Percentiles rank a stretch among this genome's conserved stretches.
Conservation (phyloP, 37 sponge, comb jelly and placozoan genomes). For the Hexactinellida sp. region DNA sequence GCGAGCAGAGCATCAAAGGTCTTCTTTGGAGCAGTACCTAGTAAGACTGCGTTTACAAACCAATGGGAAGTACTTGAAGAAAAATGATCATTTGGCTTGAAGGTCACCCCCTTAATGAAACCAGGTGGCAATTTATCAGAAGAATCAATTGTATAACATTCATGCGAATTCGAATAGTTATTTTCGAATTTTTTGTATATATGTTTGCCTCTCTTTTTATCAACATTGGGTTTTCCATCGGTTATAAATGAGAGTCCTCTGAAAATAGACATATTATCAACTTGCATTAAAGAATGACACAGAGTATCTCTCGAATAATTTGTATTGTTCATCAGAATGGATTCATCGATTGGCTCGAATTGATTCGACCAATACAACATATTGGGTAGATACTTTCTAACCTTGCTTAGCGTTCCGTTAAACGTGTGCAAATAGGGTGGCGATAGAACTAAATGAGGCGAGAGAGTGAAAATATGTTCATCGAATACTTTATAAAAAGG, state of each 20-base stretch:
- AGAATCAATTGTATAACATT: background rate
- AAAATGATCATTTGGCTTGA: background rate
- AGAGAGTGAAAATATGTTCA: slow-evolving; percentile 34
- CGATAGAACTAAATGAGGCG: slow-evolving; percentile 33
- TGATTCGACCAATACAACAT: slow-evolving; percentile 55
- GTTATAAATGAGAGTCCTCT: background rate
- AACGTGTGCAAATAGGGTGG: slow-evolving; percentile 47
- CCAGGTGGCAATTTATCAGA: background rate
- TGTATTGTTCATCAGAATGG: background rate
- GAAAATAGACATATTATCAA: background rate
- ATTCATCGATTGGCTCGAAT: slow-evolving; percentile 23
- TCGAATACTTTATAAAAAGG: background rate
- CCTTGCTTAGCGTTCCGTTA: slow-evolving; percentile 15
- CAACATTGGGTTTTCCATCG: background rate
- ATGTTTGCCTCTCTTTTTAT: background rate
- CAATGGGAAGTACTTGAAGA: background rate
- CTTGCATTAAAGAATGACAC: background rate
- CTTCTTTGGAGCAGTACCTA: background rate
- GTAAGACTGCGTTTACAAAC: background rate
- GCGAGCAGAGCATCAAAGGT: background rate
- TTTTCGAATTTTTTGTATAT: background rate
- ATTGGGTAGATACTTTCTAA: slow-evolving; percentile 37
- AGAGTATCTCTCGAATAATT: background rate
- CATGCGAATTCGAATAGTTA: background rate
- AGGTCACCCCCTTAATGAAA: background rate